These are phyloP conservation scores for Python bivittatus DNA, from an alignment of 2,113 vertebrate genomes.

Conservation along the genomic window DNA sequence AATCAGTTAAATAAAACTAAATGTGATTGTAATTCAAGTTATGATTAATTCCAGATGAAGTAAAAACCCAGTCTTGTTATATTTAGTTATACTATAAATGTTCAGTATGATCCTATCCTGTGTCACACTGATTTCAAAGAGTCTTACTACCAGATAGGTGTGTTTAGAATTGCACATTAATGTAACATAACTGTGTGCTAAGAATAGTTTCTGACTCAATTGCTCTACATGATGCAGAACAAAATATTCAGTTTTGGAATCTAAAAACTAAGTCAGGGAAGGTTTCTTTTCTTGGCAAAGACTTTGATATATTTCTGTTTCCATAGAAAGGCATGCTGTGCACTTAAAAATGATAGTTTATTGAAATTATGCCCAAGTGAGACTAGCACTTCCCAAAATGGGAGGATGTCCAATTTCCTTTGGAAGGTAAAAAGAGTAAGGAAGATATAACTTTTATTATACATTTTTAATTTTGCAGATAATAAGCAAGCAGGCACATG, in stretches of 20 bases:
- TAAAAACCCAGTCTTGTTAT: not conserved
- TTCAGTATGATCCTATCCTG: not conserved
- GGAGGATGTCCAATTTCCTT: not conserved
- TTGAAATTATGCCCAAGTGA: not conserved
- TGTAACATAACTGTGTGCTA: not conserved
- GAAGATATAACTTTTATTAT: not conserved
- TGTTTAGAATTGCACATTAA: not conserved
- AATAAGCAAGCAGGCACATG: not conserved
- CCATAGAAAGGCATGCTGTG: not conserved
- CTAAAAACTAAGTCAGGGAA: not conserved
- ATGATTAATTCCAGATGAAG: conserved; percentile 64
- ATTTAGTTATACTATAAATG: not conserved
- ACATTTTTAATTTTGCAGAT: not conserved
- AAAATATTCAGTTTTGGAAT: not conserved
- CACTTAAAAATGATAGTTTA: not conserved
- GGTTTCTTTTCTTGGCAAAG: not conserved
- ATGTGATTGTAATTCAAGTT: conserved; percentile 1
- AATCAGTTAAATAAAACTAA: conserved; percentile 49
- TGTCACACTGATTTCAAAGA: not conserved
- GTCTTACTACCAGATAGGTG: not conserved
- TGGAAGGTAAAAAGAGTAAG: not conserved
- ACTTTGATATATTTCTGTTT: not conserved
- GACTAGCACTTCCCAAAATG: not conserved
- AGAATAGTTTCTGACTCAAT: not conserved
- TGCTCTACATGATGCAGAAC: not conserved